Conservation (phyloP, 2,113 vertebrate genomes). For the Indri indri region DNA sequence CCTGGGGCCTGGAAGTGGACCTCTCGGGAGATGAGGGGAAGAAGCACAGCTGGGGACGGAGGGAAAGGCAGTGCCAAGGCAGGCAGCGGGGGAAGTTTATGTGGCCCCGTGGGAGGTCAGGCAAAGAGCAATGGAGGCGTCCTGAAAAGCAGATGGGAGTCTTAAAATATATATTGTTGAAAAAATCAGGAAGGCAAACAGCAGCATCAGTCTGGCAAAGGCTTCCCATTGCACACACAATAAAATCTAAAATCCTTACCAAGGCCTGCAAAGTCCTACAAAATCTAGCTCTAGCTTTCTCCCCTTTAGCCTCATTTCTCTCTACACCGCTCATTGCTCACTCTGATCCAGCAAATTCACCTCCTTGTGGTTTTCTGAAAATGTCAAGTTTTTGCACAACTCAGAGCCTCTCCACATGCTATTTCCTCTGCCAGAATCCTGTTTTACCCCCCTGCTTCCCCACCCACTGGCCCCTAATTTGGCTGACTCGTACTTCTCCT, state of each 20-base stretch:
- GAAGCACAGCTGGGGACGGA: background rate
- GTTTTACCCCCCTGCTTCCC: fast-evolving
- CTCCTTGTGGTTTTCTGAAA: background rate
- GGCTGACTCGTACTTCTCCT: background rate
- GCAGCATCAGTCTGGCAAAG: background rate
- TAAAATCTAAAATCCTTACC: background rate
- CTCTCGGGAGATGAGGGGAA: background rate
- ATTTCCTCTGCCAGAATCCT: background rate
- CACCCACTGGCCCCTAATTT: background rate
- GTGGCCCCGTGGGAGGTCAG: background rate
- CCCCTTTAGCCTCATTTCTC: background rate
- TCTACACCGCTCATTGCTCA: background rate
- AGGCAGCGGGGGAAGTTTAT: background rate
- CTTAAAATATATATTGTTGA: background rate
- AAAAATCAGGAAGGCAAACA: background rate
- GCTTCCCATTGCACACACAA: background rate
- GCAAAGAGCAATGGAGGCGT: background rate
- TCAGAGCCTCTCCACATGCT: background rate
- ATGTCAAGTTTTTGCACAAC: background rate
- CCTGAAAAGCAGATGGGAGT: background rate
- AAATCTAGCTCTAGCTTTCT: background rate
- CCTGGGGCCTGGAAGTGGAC: background rate
- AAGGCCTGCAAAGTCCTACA: background rate
- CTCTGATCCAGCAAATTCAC: background rate
- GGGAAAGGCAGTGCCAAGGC: background rate